Conservation (phyloP, 2,113 vertebrate genomes). For the Leucopternis melanops region DNA sequence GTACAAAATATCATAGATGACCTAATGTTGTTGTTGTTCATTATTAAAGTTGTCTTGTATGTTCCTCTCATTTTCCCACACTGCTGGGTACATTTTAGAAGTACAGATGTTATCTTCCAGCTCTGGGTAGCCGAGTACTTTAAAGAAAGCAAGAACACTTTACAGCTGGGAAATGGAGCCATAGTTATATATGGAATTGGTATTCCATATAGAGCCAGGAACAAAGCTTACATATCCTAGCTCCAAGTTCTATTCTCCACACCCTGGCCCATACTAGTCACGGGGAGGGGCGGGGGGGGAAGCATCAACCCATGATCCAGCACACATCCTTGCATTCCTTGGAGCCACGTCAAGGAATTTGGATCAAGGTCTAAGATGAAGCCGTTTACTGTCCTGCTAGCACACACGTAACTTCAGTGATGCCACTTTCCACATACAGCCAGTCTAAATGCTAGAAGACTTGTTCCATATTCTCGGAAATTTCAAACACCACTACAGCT, state of each 20-base stretch:
- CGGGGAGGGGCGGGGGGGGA: no score
- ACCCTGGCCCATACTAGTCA: not conserved
- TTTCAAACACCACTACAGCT: not conserved
- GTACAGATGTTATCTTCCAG: not conserved
- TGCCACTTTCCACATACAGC: not conserved
- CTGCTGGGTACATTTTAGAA: not conserved
- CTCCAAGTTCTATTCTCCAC: not conserved
- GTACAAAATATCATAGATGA: not conserved
- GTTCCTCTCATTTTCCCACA: no score
- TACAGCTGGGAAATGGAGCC: not conserved
- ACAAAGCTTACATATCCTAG: not conserved
- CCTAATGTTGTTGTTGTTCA: not conserved
- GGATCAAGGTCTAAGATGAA: not conserved
- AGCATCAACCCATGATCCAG: not conserved
- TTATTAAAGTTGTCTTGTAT: not conserved
- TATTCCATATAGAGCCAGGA: not conserved
- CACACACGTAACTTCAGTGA: not conserved
- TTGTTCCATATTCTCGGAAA: not conserved
- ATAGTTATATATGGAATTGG: not conserved
- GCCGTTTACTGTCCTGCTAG: not conserved
- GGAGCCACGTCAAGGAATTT: not conserved
- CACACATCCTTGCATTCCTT: not conserved
- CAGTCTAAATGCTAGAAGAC: not conserved
- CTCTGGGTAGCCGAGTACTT: not conserved
- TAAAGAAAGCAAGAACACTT: not conserved